Base-by-base conservation (phyloP, 2,113 vertebrate species). In the Rhinichthys klamathensis region DNA sequence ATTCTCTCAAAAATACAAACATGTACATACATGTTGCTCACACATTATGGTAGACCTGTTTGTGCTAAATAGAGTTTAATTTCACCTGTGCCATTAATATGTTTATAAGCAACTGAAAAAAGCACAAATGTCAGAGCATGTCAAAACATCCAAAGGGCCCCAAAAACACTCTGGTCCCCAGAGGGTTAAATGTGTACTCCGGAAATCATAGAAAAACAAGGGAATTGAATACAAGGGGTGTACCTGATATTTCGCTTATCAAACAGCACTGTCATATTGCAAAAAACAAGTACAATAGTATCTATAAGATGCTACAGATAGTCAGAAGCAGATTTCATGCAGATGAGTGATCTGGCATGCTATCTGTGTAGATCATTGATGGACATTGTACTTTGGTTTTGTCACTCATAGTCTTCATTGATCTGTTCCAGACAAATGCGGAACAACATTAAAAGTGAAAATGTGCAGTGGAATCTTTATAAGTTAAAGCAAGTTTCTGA, bases 161-260 rank as follows among this genome's bases (percentile, higher is more conserved):
- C n/a, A n/a, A n/a, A n/a, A n/a, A n/a, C n/a, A n/a, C n/a, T n/a
- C n/a, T n/a, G n/a, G n/a, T n/a, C n/a, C n/a, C n/a, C n/a, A n/a
- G n/a, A n/a, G n/a, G n/a, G n/a, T n/a, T n/a, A 91, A 91, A 92
- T 87, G 89, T 91, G 87, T 90, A 89, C 85, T 86, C 86, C 85
- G 88, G 87, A 90, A 91, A 92, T 92, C 91, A 90, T 90, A 85
- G 88, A 90, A 91, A 90, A 15, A 80, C 38, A 80, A 80, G 41
- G 38, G n/a, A 80, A 46, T 49, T 80, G n/a, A 46, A 65, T 15
- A 5, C 9, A 91, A 87, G 82, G 84, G 85, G 79, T 41, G n/a
- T 41, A 77, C 63, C 82, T 90, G 69, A 85, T 44, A 88, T 49
- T 88, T 38, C 54, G 9, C 49, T 18, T 32, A 73, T 11, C 30